Base-by-base conservation (phyloP, 2,888 invertebrate species). In the Dicranocentrus wangi region DNA sequence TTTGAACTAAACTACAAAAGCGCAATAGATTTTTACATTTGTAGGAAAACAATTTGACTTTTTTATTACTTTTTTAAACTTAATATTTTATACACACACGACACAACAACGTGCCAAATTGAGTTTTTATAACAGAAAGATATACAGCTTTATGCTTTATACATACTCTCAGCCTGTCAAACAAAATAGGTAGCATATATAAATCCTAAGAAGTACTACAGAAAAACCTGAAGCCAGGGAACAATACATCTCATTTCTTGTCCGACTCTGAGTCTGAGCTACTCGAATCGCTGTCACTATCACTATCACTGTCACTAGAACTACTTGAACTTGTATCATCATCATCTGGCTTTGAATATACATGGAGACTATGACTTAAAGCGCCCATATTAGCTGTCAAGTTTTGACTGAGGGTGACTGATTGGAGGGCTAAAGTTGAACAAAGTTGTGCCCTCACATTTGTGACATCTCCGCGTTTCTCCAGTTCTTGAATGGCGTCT, bases 401-500 rank as follows among this genome's bases (percentile, higher is more conserved):
- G 39, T 66, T 80, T 19, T 80, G 80, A 61, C 71, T 76, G 27
- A 82, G 58, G 19, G 69, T 80, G 21, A 66, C 53, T 10, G 71
- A 60, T 28, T 70, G 82, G 42, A 66, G 61, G 42, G 39, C 58
- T 21, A 82, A 28, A 1, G 71, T 80, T 19, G 75, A 75, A 21
- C 76, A 71, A 15, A 82, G 55, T 25, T 82, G 82, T n/a, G 80
- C 66, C 17, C 80, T 39, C 0, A 80, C 80, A 32, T 53, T 80
- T 1, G 70, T 47, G 15, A 82, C 32, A 61, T 71, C 60, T 15
- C 61, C 10, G 10, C 80, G 39, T 15, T 42, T 80, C 25, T 19
- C 80, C 32, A 82, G 1, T 25, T 72, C 63, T n/a, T 83, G 83
- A 15, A 83, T 23, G 10, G 83, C 86, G 25, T 69, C 82, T 27